Evolutionary conservation across 2,888 invertebrate genomes (phyloP), one percentile per base, ranked within the genome.

Genomic region (Zele albiditarsus): DNA sequence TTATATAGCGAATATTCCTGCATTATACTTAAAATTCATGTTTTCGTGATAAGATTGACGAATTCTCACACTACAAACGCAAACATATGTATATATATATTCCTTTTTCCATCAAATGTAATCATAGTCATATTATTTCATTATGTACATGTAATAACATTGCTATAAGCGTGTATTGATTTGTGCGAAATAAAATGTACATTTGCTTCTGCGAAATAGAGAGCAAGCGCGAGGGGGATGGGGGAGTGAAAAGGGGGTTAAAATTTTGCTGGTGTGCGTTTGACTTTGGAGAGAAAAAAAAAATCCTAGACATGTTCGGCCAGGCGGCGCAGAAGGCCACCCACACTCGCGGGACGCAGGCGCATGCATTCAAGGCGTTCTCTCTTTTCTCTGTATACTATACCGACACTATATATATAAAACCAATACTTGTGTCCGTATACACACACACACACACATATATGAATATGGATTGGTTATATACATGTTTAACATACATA

Each of bases 281-380:
- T 74, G 74, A 74, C 71, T 79, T 75, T 46, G 68, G 58, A 31
- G 57, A 63, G 68, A 49, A 66, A 65, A 53, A 57, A 73, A 62
- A 68, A 46, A 66, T 80, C 79, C 79, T 81, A 83, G 79, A 80
- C 81, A 81, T 81, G 81, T 80, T 80, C 81, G 80, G 76, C 82
- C 82, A 83, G 84, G 83, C 83, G 83, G 84, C 80, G 83, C 80
- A 76, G 78, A 81, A 82, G 80, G 80, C 80, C 81, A 80, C 72
- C 72, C 74, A 76, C 75, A 76, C 77, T 71, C 67, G 27, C 68
- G 53, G 46, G 57, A 74, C 76, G 76, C 74, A 76, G 71, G 74
- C 76, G 74, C 78, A 72, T 74, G 69, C 78, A 73, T 72, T 73
- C 77, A 75, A 71, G 73, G 73, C 49, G 28, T 73, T 57, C 63